These are phyloP conservation scores for Cirrhinus molitorella DNA, from an alignment of 2,797 vertebrate genomes.

Conservation along the genomic window DNA sequence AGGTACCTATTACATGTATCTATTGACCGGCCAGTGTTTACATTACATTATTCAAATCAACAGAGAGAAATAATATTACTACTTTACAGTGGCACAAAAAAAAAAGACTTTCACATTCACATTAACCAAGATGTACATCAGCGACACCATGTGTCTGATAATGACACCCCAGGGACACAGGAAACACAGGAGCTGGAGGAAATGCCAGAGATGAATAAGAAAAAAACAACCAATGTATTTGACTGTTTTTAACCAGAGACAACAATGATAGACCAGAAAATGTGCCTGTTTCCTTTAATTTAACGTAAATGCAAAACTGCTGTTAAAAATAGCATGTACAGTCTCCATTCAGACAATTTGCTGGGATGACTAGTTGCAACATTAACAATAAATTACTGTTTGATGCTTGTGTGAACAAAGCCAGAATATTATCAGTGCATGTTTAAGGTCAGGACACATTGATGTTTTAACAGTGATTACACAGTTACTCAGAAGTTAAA, in stretches of 20 bases:
- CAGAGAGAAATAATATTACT: neutral
- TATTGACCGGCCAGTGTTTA: neutral
- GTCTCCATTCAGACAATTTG: neutral
- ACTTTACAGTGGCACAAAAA: neutral
- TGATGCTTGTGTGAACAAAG: neutral
- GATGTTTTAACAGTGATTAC: neutral
- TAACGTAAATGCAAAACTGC: neutral
- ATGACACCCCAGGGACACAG: neutral
- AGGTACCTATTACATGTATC: neutral
- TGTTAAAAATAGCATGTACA: neutral
- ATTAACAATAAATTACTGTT: neutral
- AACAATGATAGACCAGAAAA: neutral
- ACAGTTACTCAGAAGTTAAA: neutral
- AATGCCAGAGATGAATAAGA: conserved; percentile 11
- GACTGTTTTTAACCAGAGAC: neutral
- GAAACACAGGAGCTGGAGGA: conserved; percentile 8
- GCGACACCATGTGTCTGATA: neutral
- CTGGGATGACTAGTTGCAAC: neutral
- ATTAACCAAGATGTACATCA: neutral
- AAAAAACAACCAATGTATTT: neutral
- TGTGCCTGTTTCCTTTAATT: neutral
- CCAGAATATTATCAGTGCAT: neutral
- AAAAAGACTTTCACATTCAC: no score
- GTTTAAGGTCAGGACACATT: neutral
- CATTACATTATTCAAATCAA: neutral